These are phyloP conservation scores for Caenorhabditis brenneri DNA, from an alignment of 1,140 invertebrate genomes.

Conservation along the genomic window DNA sequence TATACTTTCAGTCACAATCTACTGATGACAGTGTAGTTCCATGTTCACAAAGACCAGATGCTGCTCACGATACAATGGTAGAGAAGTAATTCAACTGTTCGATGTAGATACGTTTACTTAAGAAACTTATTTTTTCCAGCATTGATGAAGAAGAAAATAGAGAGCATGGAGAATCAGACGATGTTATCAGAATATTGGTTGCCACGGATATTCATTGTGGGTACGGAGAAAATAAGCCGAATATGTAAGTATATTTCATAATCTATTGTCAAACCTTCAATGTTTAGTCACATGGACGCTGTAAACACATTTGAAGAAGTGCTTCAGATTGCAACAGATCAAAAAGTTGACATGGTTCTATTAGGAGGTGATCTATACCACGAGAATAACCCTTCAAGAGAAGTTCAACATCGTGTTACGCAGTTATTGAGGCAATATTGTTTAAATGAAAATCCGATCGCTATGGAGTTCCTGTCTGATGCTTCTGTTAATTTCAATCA, in stretches of 20 bases:
- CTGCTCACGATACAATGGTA: conserved; percentile 22
- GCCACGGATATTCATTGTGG: conserved; percentile 95
- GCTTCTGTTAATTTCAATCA: conserved; percentile 77
- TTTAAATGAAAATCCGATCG: conserved; percentile 73
- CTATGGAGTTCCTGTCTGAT: conserved; percentile 80
- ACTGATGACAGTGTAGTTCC: not conserved
- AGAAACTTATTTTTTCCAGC: not conserved
- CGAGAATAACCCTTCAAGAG: conserved; percentile 81
- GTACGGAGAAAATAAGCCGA: conserved; percentile 82
- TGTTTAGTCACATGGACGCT: conserved; percentile 81
- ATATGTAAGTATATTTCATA: conserved; percentile 61
- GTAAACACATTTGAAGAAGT: conserved; percentile 95
- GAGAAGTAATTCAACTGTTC: not conserved
- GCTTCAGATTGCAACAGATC: conserved; percentile 79
- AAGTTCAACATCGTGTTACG: conserved; percentile 79
- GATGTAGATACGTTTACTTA: no score
- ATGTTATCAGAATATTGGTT: conserved; percentile 78
- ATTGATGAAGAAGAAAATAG: not conserved
- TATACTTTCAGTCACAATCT: not conserved
- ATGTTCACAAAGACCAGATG: not conserved
- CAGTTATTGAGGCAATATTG: conserved; percentile 82
- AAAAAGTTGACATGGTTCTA: conserved; percentile 76
- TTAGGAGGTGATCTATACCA: conserved; percentile 88
- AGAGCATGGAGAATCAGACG: not conserved
- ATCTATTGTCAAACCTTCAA: not conserved